These are phyloP conservation scores for Euleptes europaea DNA, from an alignment of 2,113 vertebrate genomes.

Conservation along the genomic window DNA sequence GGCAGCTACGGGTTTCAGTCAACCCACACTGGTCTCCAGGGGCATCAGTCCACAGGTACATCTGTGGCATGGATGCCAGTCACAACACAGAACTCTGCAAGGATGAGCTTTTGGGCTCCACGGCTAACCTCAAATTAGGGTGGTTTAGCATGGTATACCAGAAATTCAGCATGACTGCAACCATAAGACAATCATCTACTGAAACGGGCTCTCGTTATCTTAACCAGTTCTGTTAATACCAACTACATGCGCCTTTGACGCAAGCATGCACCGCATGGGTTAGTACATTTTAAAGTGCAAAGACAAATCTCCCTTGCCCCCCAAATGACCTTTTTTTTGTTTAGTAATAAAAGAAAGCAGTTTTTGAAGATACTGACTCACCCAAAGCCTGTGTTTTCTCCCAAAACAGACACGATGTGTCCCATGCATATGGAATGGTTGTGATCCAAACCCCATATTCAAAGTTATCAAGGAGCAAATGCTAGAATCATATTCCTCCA, in stretches of 20 bases:
- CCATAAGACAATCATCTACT: neutral
- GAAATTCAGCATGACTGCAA: neutral
- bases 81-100: neutral
- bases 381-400: neutral
- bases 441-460: neutral
- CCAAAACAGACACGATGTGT: neutral
- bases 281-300: neutral
- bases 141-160: neutral
- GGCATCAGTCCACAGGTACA: neutral
- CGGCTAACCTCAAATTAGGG: neutral
- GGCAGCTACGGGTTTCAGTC: neutral
- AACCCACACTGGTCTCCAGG: neutral
- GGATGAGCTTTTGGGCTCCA: neutral
- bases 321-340: neutral
- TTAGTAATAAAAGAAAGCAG: neutral
- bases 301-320: too few relatives aligned
- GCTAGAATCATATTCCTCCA: neutral
- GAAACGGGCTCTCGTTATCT: neutral
- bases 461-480: neutral
- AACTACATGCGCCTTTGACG: neutral
- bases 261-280: too few relatives aligned
- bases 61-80: neutral
- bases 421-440: neutral
- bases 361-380: neutral
- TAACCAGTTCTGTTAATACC: conserved; percentile 12